Evolutionary conservation across 2,888 invertebrate genomes (phyloP).

Genomic region (Buathra laborator): DNA sequence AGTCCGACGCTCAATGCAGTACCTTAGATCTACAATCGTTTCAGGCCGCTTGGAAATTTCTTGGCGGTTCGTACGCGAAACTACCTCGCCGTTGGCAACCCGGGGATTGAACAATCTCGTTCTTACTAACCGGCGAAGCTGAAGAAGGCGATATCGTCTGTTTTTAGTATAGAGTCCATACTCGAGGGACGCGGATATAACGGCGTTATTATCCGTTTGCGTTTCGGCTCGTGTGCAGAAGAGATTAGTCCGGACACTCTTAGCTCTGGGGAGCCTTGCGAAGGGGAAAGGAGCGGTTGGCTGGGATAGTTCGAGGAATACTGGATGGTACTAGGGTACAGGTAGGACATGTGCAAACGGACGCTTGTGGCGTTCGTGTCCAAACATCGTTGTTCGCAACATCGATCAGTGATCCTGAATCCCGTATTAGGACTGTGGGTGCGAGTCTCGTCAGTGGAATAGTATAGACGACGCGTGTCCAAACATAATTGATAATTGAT

Average conservation of each 20-base stretch:
- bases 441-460: neutral
- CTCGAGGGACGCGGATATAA: constrained; percentile 1
- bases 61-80: constrained; percentile 27
- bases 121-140: constrained; percentile 15
- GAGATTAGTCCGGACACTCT: constrained; percentile 57
- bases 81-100: constrained; percentile 24
- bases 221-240: constrained; percentile 57
- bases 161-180: neutral
- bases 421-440: neutral
- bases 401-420: neutral
- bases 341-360: constrained; percentile 51
- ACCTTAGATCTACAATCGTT: neutral
- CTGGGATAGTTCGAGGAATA: constrained; percentile 37
- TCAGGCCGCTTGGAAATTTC: constrained; percentile 14
- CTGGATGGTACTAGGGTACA: constrained; percentile 24
- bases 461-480: neutral
- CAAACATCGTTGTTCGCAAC: constrained; percentile 28
- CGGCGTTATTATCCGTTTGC: constrained; percentile 45
- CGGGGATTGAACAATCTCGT: constrained; percentile 35
- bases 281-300: constrained; percentile 36
- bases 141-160: constrained; percentile 54
- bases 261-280: constrained; percentile 44
- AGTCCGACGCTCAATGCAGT: no score
- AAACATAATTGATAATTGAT: neutral
- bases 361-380: constrained; percentile 42